phyloP scores from a whole-genome alignment of 2,888 invertebrate species.

The Octonoba sinensis region DNA sequence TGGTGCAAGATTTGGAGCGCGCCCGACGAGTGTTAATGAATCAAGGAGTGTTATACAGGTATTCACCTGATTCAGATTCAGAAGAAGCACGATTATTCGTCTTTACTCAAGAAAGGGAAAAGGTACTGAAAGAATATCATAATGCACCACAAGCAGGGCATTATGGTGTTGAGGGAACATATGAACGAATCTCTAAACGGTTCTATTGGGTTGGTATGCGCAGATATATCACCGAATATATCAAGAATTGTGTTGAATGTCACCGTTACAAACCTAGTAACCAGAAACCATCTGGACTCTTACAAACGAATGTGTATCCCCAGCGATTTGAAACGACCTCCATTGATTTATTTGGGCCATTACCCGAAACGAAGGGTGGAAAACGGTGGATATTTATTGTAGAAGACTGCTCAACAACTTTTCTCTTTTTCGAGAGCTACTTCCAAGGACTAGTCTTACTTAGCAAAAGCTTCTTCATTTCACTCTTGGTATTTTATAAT shows the following conservation, averaged over 20 bases:
- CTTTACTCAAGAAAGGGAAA: background rate
- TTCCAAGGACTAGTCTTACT: too few relatives aligned
- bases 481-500: too few relatives aligned
- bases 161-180: constrained; percentile 40
- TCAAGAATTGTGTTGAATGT: constrained; percentile 1
- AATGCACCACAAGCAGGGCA: constrained; percentile 57
- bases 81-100: constrained; percentile 24
- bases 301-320: too few relatives aligned
- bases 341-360: constrained; percentile 17
- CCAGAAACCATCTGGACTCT: constrained; percentile 10
- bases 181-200: background rate
- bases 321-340: background rate
- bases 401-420: constrained; percentile 14
- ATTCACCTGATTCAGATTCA: background rate
- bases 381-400: constrained; percentile 6
- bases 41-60: constrained; percentile 19
- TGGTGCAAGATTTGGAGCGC: too few relatives aligned
- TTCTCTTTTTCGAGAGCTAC: too few relatives aligned
- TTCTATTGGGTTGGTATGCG: constrained; percentile 8
- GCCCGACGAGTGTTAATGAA: too few relatives aligned
- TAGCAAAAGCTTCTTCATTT: too few relatives aligned
- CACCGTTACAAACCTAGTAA: constrained; percentile 10
- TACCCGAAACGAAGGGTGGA: background rate
- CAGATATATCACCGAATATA: constrained; percentile 8
- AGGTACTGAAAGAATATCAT: constrained; percentile 39